phyloP scores from a whole-genome alignment of 1,140 invertebrate genomes.

The Pomacea maculata region DNA sequence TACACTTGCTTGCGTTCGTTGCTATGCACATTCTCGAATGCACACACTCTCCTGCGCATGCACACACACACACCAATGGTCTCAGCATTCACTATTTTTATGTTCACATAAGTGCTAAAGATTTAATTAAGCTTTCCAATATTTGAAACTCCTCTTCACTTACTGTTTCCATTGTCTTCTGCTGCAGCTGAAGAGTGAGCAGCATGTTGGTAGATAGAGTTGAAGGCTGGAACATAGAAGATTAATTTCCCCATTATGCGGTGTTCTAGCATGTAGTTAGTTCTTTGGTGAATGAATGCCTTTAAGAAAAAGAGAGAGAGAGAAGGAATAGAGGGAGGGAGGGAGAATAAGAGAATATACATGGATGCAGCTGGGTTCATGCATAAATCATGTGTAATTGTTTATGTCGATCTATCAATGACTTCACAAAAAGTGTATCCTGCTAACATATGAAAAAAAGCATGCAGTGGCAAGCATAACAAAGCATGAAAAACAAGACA shows the following conservation, averaged over 20 bases:
- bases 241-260: not conserved
- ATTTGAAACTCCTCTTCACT: not conserved
- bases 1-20: no score
- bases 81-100: not conserved
- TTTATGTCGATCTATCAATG: not conserved
- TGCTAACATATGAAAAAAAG: no score
- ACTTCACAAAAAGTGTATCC: no score
- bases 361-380: no score
- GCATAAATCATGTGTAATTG: not conserved
- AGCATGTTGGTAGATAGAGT: not conserved
- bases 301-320: not conserved
- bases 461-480: no score
- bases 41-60: no score
- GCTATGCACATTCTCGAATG: no score
- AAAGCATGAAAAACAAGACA: no score
- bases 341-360: no score
- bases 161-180: constrained; percentile 26
- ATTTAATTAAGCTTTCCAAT: not conserved
- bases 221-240: constrained; percentile 21
- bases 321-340: no score
- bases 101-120: not conserved
- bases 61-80: no score
- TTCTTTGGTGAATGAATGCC: not conserved
- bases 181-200: not conserved
- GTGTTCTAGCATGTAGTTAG: not conserved